Conservation (phyloP, 2,797 vertebrate species). For the Botia kubotai region DNA sequence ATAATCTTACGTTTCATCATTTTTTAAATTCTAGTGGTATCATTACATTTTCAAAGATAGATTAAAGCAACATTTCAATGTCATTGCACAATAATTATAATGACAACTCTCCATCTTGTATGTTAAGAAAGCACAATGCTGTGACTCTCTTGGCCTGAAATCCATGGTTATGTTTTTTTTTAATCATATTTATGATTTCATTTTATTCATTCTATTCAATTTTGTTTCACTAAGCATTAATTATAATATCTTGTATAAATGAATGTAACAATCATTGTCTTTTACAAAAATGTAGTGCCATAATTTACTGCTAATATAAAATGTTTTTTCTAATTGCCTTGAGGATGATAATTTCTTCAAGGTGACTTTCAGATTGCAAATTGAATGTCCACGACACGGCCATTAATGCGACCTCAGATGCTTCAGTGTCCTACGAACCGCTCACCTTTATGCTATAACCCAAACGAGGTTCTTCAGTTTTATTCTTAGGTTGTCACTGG, state of each 20-base stretch:
- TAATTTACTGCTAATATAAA: neutral
- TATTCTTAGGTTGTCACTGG: conserved; percentile 5
- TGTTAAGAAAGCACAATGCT: neutral
- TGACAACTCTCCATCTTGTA: neutral
- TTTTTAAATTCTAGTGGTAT: neutral
- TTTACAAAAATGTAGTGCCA: neutral
- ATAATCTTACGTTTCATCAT: too few species aligned
- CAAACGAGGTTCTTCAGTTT: neutral
- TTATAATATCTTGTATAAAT: neutral
- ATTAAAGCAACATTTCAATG: neutral
- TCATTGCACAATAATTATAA: neutral
- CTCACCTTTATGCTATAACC: neutral
- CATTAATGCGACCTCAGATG: neutral
- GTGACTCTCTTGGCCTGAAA: neutral
- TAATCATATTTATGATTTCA: neutral
- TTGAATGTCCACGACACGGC: neutral
- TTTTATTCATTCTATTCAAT: neutral
- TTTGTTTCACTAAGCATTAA: neutral
- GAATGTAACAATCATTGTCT: neutral
- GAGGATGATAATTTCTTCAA: neutral
- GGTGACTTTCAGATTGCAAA: conserved; percentile 10
- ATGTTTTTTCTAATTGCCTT: neutral
- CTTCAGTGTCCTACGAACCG: neutral
- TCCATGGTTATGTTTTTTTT: neutral
- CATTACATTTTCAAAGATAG: neutral